These are phyloP conservation scores for Pristis pectinata DNA, from an alignment of 2,797 vertebrate genomes.

Conservation along the genomic window DNA sequence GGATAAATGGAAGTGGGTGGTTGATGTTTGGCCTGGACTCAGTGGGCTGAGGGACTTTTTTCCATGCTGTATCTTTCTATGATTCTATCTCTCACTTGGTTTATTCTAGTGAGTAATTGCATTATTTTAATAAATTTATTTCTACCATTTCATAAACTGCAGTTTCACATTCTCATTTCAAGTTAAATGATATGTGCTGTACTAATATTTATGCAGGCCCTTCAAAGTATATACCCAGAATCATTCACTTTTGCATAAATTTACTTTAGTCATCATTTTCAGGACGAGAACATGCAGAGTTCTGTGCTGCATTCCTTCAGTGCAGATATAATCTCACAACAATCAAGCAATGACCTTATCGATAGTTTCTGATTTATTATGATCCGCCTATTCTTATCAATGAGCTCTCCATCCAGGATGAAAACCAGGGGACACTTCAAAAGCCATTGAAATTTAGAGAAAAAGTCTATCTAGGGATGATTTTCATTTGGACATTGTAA, in stretches of 20 bases:
- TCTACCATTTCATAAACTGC: not conserved
- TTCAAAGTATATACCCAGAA: not conserved
- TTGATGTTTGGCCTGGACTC: no score
- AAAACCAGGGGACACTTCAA: not conserved
- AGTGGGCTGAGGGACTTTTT: no score
- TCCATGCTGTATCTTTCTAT: no score
- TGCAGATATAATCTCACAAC: not conserved
- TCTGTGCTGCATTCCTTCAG: not conserved
- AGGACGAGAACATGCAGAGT: not conserved
- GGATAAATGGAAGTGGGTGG: no score
- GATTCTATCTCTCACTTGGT: not conserved
- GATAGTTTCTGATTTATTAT: not conserved
- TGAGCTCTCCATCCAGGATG: not conserved
- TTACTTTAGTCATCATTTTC: not conserved
- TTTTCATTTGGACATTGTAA: not conserved
- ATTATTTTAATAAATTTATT: not conserved
- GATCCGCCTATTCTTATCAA: not conserved
- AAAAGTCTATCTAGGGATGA: not conserved
- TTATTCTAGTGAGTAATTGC: not conserved
- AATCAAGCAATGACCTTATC: not conserved
- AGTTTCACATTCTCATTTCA: not conserved
- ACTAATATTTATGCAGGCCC: not conserved
- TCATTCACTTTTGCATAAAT: not conserved
- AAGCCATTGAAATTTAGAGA: not conserved
- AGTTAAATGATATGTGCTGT: not conserved